Evolutionary conservation across 1,140 invertebrate species (phyloP).

Genomic region (Brachionus manjavacas): DNA sequence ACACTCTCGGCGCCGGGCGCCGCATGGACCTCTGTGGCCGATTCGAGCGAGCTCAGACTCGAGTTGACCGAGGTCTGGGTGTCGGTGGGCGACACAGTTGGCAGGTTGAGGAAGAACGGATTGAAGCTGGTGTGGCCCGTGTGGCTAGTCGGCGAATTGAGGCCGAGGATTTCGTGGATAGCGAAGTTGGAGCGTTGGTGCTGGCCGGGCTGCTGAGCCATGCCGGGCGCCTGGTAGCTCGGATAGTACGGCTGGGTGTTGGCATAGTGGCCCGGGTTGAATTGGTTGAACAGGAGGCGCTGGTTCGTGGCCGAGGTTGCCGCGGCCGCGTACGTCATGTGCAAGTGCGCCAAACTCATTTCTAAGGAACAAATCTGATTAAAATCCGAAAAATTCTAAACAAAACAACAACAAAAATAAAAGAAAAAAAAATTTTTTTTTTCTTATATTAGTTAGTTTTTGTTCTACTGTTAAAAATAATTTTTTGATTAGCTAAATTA

Average conservation of each 20-base stretch:
- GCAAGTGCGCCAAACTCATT: conserved; percentile 42
- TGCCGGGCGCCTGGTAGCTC: background rate
- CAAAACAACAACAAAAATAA: background rate
- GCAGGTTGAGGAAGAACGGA: background rate
- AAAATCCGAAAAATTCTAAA: background rate
- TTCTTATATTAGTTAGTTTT: conserved; percentile 36
- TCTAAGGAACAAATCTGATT: background rate
- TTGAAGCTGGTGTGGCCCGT: background rate
- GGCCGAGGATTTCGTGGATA: conserved; percentile 39
- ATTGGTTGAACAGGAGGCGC: background rate
- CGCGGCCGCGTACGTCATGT: conserved; percentile 36
- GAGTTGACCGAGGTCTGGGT: background rate
- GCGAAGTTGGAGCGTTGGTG: conserved; percentile 29
- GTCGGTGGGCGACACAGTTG: conserved; percentile 5
- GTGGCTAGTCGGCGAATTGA: background rate
- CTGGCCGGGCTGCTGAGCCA: background rate
- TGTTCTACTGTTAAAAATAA: conserved; percentile 31
- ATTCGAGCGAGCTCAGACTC: background rate
- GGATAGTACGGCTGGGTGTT: background rate
- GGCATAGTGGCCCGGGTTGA: background rate
- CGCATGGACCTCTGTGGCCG: background rate
- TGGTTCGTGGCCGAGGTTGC: background rate
- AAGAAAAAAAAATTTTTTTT: background rate
- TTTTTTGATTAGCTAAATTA: conserved; percentile 40
- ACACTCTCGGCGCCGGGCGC: background rate